These are phyloP conservation scores for Rhinophrynus dorsalis DNA, from an alignment of 2,797 vertebrate genomes.

Conservation along the genomic window DNA sequence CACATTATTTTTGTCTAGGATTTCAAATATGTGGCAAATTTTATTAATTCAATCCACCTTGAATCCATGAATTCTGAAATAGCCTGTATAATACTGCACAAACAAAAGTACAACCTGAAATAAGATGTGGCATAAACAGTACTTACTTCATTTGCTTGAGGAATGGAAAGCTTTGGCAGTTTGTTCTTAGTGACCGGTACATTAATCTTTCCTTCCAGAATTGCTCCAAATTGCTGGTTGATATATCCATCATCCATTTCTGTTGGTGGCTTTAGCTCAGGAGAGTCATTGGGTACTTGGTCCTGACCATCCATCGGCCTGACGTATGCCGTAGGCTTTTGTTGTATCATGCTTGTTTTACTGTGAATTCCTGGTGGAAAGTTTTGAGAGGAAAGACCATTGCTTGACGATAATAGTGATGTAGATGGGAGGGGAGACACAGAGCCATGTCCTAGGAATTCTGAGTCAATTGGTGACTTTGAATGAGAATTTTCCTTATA, in stretches of 20 bases:
- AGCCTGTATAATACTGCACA: too few relatives aligned
- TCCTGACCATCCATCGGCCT: constrained; percentile 93
- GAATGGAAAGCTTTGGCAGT: constrained; percentile 90
- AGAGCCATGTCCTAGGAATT: constrained; percentile 69
- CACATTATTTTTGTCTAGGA: too few relatives aligned
- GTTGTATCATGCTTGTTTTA: constrained; percentile 82
- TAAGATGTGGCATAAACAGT: too few relatives aligned
- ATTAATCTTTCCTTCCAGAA: constrained; percentile 78
- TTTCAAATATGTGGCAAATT: too few relatives aligned
- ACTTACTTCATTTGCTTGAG: constrained; percentile 91
- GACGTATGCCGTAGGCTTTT: constrained; percentile 90
- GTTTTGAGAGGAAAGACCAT: constrained; percentile 78
- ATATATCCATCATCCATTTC: constrained; percentile 80
- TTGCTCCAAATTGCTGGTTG: constrained; percentile 77
- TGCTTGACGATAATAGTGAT: constrained; percentile 77
- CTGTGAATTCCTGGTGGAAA: constrained; percentile 84
- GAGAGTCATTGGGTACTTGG: constrained; percentile 84
- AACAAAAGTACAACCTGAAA: too few relatives aligned
- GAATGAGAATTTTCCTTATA: constrained; percentile 78
- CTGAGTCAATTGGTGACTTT: constrained; percentile 79
- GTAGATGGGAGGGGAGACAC: constrained; percentile 89
- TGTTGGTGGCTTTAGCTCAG: constrained; percentile 83
- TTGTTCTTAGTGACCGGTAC: constrained; percentile 82
- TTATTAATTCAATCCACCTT: too few relatives aligned
- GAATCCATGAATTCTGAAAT: too few relatives aligned